phyloP scores from a whole-genome alignment of 2,797 vertebrate species.

The Squalus acanthias region DNA sequence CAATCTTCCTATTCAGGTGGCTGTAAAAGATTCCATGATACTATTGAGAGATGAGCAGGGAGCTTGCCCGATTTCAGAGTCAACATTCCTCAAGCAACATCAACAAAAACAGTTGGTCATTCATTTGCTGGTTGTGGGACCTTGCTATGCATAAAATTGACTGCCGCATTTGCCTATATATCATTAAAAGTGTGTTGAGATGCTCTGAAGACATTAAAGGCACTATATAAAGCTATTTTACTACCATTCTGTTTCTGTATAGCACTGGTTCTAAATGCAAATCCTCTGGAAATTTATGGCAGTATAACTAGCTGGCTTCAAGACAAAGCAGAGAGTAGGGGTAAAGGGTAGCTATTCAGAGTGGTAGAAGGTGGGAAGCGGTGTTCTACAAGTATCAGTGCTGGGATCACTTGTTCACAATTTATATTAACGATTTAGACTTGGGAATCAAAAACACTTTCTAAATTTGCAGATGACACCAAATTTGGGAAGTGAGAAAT shows the following conservation, averaged over 20 bases:
- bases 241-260: not conserved
- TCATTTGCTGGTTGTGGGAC: not conserved
- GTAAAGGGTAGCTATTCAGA: no score
- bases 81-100: not conserved
- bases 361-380: no score
- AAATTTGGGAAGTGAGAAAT: no score
- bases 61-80: not conserved
- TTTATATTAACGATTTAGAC: no score
- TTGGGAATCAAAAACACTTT: no score
- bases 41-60: not conserved
- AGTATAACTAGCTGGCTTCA: not conserved
- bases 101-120: not conserved
- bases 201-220: not conserved
- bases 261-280: not conserved
- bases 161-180: not conserved
- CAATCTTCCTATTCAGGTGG: not conserved
- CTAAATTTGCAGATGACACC: no score
- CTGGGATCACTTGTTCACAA: no score
- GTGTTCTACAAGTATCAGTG: no score
- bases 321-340: no score
- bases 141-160: not conserved
- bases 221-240: not conserved
- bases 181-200: not conserved
- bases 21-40: not conserved
- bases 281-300: not conserved